phyloP scores from a whole-genome alignment of 2,113 vertebrate genomes.

The Bambusicola thoracicus region DNA sequence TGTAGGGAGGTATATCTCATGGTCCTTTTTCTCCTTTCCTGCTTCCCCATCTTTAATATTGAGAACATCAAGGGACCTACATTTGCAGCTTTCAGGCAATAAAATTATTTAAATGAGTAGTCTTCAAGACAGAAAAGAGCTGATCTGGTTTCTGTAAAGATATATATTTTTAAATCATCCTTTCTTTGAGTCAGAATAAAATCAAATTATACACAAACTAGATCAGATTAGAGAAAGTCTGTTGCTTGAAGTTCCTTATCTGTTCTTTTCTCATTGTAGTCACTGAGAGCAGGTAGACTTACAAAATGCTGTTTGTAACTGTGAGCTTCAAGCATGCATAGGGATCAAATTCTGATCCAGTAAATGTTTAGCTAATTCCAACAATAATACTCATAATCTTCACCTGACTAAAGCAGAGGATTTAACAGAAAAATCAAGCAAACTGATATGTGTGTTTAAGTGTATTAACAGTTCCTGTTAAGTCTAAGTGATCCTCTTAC shows the following conservation, averaged over 20 bases:
- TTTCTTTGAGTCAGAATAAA: slow-evolving; percentile 55
- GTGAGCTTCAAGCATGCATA: background rate
- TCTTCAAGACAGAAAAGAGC: slow-evolving; percentile 34
- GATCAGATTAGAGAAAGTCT: slow-evolving; percentile 63
- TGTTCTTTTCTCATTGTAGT: background rate
- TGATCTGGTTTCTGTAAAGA: slow-evolving; percentile 45
- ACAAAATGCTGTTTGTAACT: background rate
- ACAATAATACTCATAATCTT: slow-evolving; percentile 23
- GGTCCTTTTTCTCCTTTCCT: background rate
- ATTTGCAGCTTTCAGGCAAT: slow-evolving; percentile 31
- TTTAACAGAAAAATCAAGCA: slow-evolving; percentile 18
- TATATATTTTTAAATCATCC: background rate
- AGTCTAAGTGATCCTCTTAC: slow-evolving; percentile 50
- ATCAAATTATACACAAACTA: slow-evolving; percentile 48
- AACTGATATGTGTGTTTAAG: background rate
- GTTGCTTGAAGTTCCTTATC: slow-evolving; percentile 50
- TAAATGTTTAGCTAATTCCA: background rate
- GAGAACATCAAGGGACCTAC: background rate
- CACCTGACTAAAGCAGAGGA: slow-evolving; percentile 14
- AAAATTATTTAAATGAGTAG: slow-evolving; percentile 49
- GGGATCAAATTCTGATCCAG: slow-evolving; percentile 35
- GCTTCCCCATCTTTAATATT: background rate
- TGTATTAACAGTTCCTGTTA: slow-evolving; percentile 28
- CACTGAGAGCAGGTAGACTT: background rate
- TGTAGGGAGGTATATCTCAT: background rate